These are phyloP conservation scores for Trichomycterus rosablanca DNA, from an alignment of 2,113 vertebrate species.

Conservation along the genomic window DNA sequence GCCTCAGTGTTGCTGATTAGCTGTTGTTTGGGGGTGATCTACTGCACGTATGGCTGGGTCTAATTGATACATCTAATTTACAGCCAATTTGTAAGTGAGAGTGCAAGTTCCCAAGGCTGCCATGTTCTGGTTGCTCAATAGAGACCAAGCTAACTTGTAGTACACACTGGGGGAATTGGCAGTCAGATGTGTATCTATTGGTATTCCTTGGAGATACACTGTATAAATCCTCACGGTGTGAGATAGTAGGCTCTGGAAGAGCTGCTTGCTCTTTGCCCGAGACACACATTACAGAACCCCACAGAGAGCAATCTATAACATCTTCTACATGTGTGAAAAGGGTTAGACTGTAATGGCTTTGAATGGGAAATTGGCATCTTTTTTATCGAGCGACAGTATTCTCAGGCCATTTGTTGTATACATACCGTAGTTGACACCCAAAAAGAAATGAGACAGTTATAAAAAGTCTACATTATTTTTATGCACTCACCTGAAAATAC, in stretches of 20 bases:
- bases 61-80: conserved; percentile 25
- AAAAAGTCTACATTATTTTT: too few relatives aligned
- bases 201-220: conserved; percentile 7
- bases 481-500: too few relatives aligned
- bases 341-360: conserved; percentile 12
- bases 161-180: conserved; percentile 10
- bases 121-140: neutral
- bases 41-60: too few relatives aligned
- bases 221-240: conserved; percentile 3
- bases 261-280: conserved; percentile 1
- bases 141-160: neutral
- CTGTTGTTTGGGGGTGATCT: neutral
- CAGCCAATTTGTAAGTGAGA: conserved; percentile 14
- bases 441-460: too few relatives aligned
- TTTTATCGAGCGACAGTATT: neutral
- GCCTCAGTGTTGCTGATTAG: neutral
- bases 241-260: neutral
- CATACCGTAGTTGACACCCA: neutral
- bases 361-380: conserved; percentile 4
- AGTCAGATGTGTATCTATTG: conserved; percentile 20
- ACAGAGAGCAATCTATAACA: conserved; percentile 19
- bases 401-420: neutral
- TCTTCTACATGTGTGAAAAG: neutral
- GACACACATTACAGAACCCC: conserved; percentile 5
- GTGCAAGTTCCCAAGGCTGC: conserved; percentile 11